phyloP scores from a whole-genome alignment of 2,888 invertebrate genomes.

The Saturnia japonica region DNA sequence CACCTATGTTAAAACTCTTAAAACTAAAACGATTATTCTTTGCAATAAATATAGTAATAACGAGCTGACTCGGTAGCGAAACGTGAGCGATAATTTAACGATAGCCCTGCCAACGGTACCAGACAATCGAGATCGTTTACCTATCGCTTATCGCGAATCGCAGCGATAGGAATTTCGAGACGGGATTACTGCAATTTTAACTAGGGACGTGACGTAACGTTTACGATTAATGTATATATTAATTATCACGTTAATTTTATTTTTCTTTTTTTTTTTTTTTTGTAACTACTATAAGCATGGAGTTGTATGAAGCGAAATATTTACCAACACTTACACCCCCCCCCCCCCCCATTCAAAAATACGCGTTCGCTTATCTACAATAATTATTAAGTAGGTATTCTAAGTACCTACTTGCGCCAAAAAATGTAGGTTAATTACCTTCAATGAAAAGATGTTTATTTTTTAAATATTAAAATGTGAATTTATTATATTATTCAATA shows the following conservation, averaged over 20 bases:
- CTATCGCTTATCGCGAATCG: conserved; percentile 74
- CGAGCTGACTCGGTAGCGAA: conserved; percentile 71
- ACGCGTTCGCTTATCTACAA: too few relatives aligned
- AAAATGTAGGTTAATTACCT: not conserved
- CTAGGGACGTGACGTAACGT: not conserved
- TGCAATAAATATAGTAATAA: conserved; percentile 55
- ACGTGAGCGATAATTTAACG: conserved; percentile 79
- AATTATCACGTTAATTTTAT: too few relatives aligned
- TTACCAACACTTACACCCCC: too few relatives aligned
- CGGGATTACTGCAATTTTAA: conserved; percentile 37
- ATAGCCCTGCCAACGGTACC: conserved; percentile 70
- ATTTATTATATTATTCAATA: too few relatives aligned
- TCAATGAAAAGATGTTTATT: too few relatives aligned
- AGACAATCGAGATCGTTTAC: conserved; percentile 72
- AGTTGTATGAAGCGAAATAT: too few relatives aligned
- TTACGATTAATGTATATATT: not conserved
- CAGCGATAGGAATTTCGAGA: conserved; percentile 72
- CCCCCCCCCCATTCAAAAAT: too few relatives aligned
- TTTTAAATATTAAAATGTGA: too few relatives aligned
- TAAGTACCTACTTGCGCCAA: too few relatives aligned
- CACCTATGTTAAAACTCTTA: conserved; percentile 15
- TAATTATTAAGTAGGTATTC: too few relatives aligned
- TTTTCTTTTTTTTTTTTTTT: too few relatives aligned
- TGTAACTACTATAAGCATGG: too few relatives aligned
- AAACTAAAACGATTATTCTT: conserved; percentile 14